Evolutionary conservation across 2,888 invertebrate species (phyloP).

Genomic region (Chouioia cunea): DNA sequence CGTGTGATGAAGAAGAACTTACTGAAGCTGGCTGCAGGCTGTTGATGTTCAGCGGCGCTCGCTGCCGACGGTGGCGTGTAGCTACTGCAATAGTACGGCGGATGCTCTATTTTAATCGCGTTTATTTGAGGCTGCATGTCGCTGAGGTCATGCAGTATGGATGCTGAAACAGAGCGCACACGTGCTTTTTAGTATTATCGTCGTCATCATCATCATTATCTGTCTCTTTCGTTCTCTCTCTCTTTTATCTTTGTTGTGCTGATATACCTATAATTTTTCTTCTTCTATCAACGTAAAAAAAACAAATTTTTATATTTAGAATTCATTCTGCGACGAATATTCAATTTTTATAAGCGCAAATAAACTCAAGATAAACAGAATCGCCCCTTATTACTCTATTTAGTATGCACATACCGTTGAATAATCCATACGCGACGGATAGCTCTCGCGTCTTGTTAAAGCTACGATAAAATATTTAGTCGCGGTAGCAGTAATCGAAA

Average conservation of each 20-base stretch:
- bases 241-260: conserved; percentile 1
- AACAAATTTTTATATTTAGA: not conserved
- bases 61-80: conserved; percentile 80
- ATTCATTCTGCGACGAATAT: conserved; percentile 12
- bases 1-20: conserved; percentile 54
- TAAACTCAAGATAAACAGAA: too few species aligned
- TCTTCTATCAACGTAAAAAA: not conserved
- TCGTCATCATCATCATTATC: not conserved
- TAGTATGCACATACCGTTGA: conserved; percentile 46
- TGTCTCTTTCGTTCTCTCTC: not conserved
- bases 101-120: conserved; percentile 85
- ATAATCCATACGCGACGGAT: conserved; percentile 8
- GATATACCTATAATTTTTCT: not conserved
- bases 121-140: conserved; percentile 81
- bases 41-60: conserved; percentile 69
- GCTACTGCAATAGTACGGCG: conserved; percentile 85
- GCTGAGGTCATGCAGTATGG: conserved; percentile 92
- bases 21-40: conserved; percentile 68
- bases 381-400: conserved; percentile 62
- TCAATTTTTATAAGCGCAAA: not conserved
- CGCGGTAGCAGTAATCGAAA: conserved; percentile 22
- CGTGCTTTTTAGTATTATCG: conserved; percentile 25
- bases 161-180: conserved; percentile 77
- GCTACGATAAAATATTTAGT: conserved; percentile 41
- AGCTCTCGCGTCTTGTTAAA: conserved; percentile 29